Base-by-base conservation (phyloP, 37 sponge, comb jelly and placozoan genomes). In the Halisarca cf. caerulea region DNA sequence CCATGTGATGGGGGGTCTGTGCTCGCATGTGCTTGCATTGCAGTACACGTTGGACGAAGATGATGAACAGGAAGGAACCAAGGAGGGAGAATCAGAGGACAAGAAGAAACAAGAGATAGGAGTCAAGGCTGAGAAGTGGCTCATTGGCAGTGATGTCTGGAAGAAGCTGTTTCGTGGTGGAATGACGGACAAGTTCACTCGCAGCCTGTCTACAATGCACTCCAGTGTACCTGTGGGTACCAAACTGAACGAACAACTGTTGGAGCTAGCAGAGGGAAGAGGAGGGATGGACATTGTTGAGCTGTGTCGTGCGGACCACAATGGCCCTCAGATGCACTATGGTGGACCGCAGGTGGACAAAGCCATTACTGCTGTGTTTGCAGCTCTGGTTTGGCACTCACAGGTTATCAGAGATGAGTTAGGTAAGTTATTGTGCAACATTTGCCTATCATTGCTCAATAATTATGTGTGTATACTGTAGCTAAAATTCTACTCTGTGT, bases 331-430 rank as follows among this genome's bases (percentile, higher is more conserved):
- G 69, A 58, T 71, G 33, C 80, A 82, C 30, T 92, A 92, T 58
- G 98, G 98, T 20, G 96, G 94, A 0, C 58, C 59, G n/a, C 69
- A 81, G 55, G 92, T 95, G 34, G 92, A 97, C 69, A 59, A 77
- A 41, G 95, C 98, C 1, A 89, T 97, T 9, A 80, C 75, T 68
- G 91, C 98, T 23, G 86, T 89, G 18, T 97, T 97, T 91, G 98
- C 95, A 21, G 91, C 96, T 18, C 88, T 97, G 61, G 79, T 95
- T 8, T 97, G 98, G 96, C 95, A 97, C 90, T 88, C 89, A 0
- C 96, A 93, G 73, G 89, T 91, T 7, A 39, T 95, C 74, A 43
- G 94, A 41, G 94, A 95, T 45, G 89, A 95, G 80, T 62, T 15
- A 30, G 25, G 25, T 28, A 15, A 62, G 64, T 62, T 20, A 15